Percentiles rank a stretch among this genome's conserved stretches.
phyloP scores from a whole-genome alignment of 2,113 vertebrate species.

The Nothobranchius kuhntae region DNA sequence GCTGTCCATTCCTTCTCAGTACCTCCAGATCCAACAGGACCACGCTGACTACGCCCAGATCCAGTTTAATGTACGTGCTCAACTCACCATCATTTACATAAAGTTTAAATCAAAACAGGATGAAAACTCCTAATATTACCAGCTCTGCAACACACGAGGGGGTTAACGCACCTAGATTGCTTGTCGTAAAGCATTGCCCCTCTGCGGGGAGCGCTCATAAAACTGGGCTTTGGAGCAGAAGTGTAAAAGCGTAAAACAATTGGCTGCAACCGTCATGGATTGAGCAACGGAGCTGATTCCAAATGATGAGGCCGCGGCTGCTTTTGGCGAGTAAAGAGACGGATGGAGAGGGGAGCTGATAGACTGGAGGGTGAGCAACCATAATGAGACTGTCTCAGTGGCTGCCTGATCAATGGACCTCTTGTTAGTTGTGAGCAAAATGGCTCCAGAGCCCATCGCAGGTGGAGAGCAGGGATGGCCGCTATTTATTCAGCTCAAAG shows the following conservation, averaged over 20 bases:
- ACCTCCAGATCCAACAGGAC: conserved; percentile 70
- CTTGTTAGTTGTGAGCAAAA: conserved; percentile 74
- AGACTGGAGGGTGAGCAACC: conserved; percentile 56
- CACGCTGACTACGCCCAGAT: conserved; percentile 82
- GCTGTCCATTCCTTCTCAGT: conserved; percentile 81
- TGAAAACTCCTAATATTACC: background rate
- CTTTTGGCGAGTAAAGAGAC: conserved; percentile 60
- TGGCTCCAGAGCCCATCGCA: conserved; percentile 64
- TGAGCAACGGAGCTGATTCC: conserved; percentile 65
- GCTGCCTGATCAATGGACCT: conserved; percentile 79
- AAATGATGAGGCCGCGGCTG: conserved; percentile 66
- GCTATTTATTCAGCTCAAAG: conserved; percentile 64
- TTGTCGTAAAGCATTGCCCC: conserved; percentile 42
- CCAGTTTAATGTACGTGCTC: conserved; percentile 80
- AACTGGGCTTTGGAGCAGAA: conserved; percentile 32
- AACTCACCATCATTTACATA: background rate
- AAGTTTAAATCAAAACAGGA: background rate
- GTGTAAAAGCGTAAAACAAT: conserved; percentile 72
- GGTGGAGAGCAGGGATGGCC: conserved; percentile 64
- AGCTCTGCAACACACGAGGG: conserved; percentile 20
- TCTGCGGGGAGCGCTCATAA: conserved; percentile 12
- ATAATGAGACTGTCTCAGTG: conserved; percentile 81
- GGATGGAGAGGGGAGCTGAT: conserved; percentile 57
- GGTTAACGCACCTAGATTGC: conserved; percentile 32
- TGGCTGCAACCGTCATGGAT: conserved; percentile 66